Percentiles rank a stretch among this genome's conserved stretches.
Conservation (phyloP, 2,797 vertebrate genomes). For the Zenarchopterus dispar region DNA sequence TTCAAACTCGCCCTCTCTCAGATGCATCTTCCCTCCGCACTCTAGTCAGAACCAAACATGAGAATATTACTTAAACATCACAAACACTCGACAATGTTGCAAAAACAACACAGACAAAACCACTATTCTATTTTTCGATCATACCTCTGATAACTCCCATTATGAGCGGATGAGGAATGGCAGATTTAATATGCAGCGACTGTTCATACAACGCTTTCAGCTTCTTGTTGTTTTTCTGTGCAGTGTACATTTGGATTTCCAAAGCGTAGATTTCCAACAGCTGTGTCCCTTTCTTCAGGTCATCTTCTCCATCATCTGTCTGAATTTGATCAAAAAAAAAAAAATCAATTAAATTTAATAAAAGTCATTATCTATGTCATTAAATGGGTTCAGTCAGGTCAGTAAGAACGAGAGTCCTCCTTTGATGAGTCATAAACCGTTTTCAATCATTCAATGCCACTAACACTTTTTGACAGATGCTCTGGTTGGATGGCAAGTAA, state of each 20-base stretch:
- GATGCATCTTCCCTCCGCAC: constrained; percentile 99
- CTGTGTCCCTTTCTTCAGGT: constrained; percentile 98
- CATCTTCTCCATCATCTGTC: constrained; percentile 99
- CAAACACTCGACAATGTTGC: not conserved
- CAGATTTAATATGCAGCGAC: constrained; percentile 99
- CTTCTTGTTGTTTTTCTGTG: constrained; percentile 99
- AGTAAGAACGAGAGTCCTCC: no score
- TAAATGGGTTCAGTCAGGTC: no score
- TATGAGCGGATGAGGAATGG: constrained; percentile 98
- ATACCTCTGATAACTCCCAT: constrained; percentile 99
- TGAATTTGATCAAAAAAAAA: constrained; percentile 50
- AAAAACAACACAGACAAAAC: not conserved
- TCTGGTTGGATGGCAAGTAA: no score
- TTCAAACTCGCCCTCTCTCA: constrained; percentile 99
- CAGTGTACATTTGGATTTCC: constrained; percentile 99
- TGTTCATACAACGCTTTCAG: constrained; percentile 98
- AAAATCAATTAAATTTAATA: no score
- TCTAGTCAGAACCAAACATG: constrained; percentile 78
- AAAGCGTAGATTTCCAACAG: constrained; percentile 98
- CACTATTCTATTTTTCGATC: not conserved
- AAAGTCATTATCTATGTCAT: no score
- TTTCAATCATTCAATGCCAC: no score
- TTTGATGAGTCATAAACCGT: no score
- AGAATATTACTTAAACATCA: constrained; percentile 22
- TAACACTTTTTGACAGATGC: no score